A percentile compares a stretch with the other conserved stretches of the same genome.
These are phyloP conservation scores for Tetramorium parvispinum DNA, from an alignment of 1,140 invertebrate genomes.

Conservation along the genomic window DNA sequence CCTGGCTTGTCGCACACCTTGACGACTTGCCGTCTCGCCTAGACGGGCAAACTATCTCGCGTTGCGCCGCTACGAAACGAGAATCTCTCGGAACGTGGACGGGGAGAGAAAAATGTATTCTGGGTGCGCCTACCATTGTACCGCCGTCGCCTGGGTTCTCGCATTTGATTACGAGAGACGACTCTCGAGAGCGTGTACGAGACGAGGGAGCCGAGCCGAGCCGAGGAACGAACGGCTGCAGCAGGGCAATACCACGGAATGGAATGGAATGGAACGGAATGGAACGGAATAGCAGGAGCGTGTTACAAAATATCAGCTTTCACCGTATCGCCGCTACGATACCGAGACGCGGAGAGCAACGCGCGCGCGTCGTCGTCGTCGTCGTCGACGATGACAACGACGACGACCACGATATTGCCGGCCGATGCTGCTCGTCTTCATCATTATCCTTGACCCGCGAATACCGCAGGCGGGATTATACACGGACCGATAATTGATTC, in stretches of 20 bases:
- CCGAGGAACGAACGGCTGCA: constrained; percentile 63
- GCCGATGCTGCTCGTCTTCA: constrained; percentile 48
- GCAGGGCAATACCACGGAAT: constrained; percentile 74
- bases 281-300: constrained; percentile 83
- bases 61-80: constrained; percentile 32
- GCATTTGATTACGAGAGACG: constrained; percentile 71
- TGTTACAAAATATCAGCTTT: constrained; percentile 87
- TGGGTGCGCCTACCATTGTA: constrained; percentile 76
- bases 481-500: constrained; percentile 9
- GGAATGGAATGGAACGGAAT: constrained; percentile 80
- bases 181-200: background rate
- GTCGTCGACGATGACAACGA: background rate
- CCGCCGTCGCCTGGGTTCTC: constrained; percentile 67
- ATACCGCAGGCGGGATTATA: background rate
- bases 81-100: constrained; percentile 67
- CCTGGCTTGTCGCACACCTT: background rate
- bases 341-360: constrained; percentile 31
- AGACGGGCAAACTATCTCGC: constrained; percentile 27
- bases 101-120: constrained; percentile 66
- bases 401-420: background rate
- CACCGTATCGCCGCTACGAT: constrained; percentile 82
- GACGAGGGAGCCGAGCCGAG: background rate
- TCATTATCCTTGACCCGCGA: constrained; percentile 21
- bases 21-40: background rate
- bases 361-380: background rate